These are phyloP conservation scores for Macroramphosus scolopax DNA, from an alignment of 2,797 vertebrate species.

Conservation along the genomic window DNA sequence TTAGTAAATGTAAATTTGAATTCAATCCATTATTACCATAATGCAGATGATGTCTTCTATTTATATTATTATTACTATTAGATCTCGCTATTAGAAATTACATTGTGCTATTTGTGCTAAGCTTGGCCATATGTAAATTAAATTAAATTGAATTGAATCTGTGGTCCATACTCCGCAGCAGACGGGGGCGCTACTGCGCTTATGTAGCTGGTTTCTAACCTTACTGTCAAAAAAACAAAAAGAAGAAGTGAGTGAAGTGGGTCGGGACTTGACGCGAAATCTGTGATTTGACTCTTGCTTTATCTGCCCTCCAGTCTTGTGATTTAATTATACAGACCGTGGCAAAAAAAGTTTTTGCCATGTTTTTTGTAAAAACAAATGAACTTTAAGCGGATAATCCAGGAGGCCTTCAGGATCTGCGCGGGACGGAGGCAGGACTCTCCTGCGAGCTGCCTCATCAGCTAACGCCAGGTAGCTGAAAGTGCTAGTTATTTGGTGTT, in stretches of 20 bases:
- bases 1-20: no score
- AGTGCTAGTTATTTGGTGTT: neutral
- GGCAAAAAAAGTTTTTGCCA: no score
- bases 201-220: neutral
- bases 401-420: constrained; percentile 2
- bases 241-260: constrained; percentile 29
- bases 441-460: constrained; percentile 35
- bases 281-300: constrained; percentile 34
- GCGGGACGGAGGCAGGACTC: constrained; percentile 32
- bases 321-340: neutral
- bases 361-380: neutral
- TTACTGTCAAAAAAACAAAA: neutral
- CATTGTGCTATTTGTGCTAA: no score
- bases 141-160: no score
- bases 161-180: no score
- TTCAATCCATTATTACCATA: no score
- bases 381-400: constrained; percentile 1
- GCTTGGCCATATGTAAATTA: no score
- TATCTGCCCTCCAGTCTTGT: neutral
- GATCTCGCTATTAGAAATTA: no score
- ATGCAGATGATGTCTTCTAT: no score
- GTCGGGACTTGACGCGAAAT: constrained; percentile 36
- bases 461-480: constrained; percentile 52
- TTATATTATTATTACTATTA: no score
- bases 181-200: neutral